phyloP scores from a whole-genome alignment of 2,797 vertebrate genomes.

The Pseudochromis fuscus region DNA sequence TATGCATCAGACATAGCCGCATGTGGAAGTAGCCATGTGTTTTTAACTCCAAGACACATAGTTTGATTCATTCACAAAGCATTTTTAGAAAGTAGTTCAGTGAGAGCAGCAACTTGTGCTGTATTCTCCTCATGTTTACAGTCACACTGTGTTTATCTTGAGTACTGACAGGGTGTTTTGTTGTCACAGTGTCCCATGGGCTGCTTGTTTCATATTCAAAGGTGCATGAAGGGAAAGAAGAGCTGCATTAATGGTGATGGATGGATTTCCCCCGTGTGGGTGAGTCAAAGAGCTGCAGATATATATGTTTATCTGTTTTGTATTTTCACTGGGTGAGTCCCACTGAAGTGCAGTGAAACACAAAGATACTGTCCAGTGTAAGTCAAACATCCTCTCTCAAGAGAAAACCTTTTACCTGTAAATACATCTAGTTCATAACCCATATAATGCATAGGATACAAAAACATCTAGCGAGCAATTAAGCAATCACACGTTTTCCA shows the following conservation, averaged over 20 bases:
- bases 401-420: background rate
- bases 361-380: background rate
- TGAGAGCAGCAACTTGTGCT: slow-evolving; percentile 16
- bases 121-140: slow-evolving; percentile 28
- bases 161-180: slow-evolving; percentile 36
- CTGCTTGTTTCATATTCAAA: slow-evolving; percentile 46
- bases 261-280: slow-evolving; percentile 39
- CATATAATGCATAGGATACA: no score
- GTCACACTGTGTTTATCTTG: slow-evolving; percentile 36
- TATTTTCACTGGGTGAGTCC: slow-evolving; percentile 22
- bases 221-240: slow-evolving; percentile 32
- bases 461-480: background rate
- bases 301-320: slow-evolving; percentile 34
- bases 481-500: background rate
- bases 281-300: slow-evolving; percentile 34
- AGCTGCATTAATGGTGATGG: slow-evolving; percentile 49
- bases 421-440: background rate
- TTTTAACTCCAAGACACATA: background rate
- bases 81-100: background rate
- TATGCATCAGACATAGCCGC: no score
- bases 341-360: slow-evolving; percentile 15
- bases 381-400: background rate
- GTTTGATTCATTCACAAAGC: background rate
- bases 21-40: background rate
- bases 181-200: slow-evolving; percentile 29